These are phyloP conservation scores for Nannoperca obscura DNA, from an alignment of 2,797 vertebrate species.

Conservation along the genomic window DNA sequence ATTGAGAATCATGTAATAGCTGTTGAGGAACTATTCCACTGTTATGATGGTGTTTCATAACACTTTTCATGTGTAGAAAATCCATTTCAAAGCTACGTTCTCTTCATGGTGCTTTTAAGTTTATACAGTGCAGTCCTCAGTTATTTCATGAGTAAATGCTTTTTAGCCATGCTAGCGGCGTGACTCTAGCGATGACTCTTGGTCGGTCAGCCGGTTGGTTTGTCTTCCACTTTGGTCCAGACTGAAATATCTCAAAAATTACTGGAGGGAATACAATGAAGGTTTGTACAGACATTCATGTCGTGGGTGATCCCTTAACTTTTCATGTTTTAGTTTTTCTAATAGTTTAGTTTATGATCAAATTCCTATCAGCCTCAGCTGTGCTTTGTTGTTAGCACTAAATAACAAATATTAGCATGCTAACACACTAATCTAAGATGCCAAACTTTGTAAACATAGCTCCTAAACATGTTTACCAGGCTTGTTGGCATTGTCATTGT, in stretches of 20 bases:
- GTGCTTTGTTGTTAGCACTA: neutral
- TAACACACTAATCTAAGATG: neutral
- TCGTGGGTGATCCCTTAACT: neutral
- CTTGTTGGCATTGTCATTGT: neutral
- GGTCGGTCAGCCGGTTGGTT: neutral
- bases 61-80: neutral
- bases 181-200: neutral
- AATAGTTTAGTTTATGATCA: neutral
- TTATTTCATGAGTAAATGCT: neutral
- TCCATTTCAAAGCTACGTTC: conserved; percentile 1
- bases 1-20: conserved; percentile 30
- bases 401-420: neutral
- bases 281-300: neutral
- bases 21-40: conserved; percentile 16
- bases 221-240: neutral
- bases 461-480: neutral
- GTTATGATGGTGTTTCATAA: neutral
- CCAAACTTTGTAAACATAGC: neutral
- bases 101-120: conserved; percentile 9
- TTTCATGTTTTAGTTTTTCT: neutral
- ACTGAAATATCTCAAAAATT: neutral
- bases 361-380: neutral
- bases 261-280: neutral
- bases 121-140: neutral
- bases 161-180: neutral